phyloP scores from a whole-genome alignment of 2,797 vertebrate genomes.

The Psittacula derbiana region DNA sequence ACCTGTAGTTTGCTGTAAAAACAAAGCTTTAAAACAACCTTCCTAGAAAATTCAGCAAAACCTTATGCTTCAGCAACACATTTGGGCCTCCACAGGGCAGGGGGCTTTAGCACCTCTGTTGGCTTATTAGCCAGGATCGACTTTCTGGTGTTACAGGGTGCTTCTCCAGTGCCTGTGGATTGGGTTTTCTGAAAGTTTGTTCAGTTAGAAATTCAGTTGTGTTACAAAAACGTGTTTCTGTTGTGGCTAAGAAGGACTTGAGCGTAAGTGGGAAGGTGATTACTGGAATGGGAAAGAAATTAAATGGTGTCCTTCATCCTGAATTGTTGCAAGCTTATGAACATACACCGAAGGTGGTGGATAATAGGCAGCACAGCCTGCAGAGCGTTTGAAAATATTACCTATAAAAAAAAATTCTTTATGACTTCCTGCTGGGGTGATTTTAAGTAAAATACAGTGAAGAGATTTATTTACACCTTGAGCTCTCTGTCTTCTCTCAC shows the following conservation, averaged over 20 bases:
- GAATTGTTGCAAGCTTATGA: neutral
- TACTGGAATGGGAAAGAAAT: neutral
- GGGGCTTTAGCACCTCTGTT: neutral
- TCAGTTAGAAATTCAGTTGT: neutral
- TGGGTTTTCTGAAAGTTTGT: constrained; percentile 1
- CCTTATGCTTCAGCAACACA: neutral
- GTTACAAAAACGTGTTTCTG: neutral
- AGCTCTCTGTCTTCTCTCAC: constrained; percentile 34
- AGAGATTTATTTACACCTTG: constrained; percentile 72
- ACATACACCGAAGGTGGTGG: neutral
- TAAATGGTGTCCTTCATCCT: neutral
- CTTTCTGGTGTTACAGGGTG: neutral
- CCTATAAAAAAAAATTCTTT: constrained; percentile 55
- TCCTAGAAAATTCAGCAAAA: neutral
- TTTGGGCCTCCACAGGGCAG: neutral
- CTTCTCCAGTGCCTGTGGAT: neutral
- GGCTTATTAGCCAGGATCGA: neutral
- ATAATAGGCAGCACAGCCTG: constrained; percentile 44
- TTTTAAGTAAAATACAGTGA: constrained; percentile 65
- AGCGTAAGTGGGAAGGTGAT: neutral
- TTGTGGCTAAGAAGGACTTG: neutral
- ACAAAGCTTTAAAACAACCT: neutral
- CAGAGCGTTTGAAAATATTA: constrained; percentile 69
- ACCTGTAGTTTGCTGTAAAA: neutral
- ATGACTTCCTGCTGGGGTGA: constrained; percentile 64